phyloP scores from a whole-genome alignment of 2,113 vertebrate species.

The Cottus gobio region DNA sequence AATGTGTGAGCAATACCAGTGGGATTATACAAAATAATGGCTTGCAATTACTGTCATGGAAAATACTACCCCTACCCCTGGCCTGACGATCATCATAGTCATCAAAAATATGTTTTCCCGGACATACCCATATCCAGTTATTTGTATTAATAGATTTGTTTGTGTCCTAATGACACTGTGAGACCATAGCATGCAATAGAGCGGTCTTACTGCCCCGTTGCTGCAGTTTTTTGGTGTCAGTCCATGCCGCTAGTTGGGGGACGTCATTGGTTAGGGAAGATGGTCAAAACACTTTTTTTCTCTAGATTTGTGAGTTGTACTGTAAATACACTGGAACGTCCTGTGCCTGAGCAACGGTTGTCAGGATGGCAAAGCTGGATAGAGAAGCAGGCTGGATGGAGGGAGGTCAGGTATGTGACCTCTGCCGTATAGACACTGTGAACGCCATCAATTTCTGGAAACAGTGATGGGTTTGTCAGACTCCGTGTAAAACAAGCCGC shows the following conservation, averaged over 20 bases:
- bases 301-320: not conserved
- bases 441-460: conserved; percentile 15
- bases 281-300: conserved; percentile 3
- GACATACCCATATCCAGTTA: not conserved
- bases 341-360: not conserved
- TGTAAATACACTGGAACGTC: conserved; percentile 18
- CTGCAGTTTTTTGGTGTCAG: not conserved
- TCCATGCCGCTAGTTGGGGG: not conserved
- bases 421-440: not conserved
- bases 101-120: not conserved
- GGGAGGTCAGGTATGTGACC: conserved; percentile 8
- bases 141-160: not conserved
- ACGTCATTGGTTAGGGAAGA: conserved; percentile 7
- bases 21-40: conserved; percentile 14
- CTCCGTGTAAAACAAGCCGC: not conserved
- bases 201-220: not conserved
- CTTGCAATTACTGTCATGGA: conserved; percentile 2
- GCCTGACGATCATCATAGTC: not conserved
- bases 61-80: conserved; percentile 5
- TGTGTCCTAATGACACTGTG: not conserved
- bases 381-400: not conserved
- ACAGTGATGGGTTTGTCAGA: conserved; percentile 29
- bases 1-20: conserved; percentile 7
- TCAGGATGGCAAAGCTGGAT: conserved; percentile 15
- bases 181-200: not conserved